These are phyloP conservation scores for Elgaria multicarinata DNA, from an alignment of 2,113 vertebrate species.

Conservation along the genomic window DNA sequence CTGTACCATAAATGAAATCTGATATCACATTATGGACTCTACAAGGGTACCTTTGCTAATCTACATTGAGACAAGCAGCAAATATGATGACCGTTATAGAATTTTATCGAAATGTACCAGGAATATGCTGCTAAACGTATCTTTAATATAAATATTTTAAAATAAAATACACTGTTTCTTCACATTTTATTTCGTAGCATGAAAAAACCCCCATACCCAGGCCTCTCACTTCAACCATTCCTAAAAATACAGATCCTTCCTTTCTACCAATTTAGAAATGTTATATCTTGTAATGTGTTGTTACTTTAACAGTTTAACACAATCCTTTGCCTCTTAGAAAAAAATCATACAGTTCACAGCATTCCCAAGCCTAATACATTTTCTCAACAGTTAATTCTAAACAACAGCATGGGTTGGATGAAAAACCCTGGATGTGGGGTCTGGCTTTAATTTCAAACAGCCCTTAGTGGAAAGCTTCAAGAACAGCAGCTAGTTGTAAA, in stretches of 20 bases:
- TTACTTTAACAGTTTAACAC: not conserved
- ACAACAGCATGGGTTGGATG: not conserved
- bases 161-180: not conserved
- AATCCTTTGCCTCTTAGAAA: too few relatives aligned
- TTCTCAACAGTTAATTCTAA: not conserved
- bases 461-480: not conserved
- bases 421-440: not conserved
- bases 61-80: not conserved
- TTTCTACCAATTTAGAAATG: not conserved
- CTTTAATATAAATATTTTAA: not conserved
- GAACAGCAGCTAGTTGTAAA: not conserved
- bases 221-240: not conserved
- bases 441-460: not conserved
- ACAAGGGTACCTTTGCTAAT: not conserved
- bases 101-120: not conserved
- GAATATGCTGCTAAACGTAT: not conserved
- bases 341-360: too few relatives aligned
- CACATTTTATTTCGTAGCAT: not conserved
- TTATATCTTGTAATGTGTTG: not conserved
- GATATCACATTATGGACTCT: not conserved
- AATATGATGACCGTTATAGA: not conserved
- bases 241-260: not conserved
- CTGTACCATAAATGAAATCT: not conserved
- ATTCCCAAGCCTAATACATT: too few relatives aligned
- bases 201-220: not conserved